These are phyloP conservation scores for Pollenia griseotomentosa DNA, from an alignment of 2,888 invertebrate species.

Conservation along the genomic window DNA sequence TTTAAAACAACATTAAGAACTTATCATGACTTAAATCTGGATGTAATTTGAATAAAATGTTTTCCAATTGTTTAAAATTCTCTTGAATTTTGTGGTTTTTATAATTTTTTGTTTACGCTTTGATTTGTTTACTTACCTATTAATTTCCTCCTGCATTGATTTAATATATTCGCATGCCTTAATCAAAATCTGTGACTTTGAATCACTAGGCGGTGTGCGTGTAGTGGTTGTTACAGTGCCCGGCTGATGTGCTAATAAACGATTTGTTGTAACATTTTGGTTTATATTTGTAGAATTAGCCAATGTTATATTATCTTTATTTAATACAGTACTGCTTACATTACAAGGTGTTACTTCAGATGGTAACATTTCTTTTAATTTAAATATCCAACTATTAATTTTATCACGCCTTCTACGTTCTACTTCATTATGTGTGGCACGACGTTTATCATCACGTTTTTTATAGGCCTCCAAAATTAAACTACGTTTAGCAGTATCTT, in stretches of 20 bases:
- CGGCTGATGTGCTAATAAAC: conserved; percentile 37
- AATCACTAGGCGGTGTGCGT: conserved; percentile 87
- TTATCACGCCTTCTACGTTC: conserved; percentile 96
- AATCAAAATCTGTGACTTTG: conserved; percentile 97
- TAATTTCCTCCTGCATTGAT: conserved; percentile 91
- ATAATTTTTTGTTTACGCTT: not conserved
- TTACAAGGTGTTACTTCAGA: conserved; percentile 78
- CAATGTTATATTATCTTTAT: conserved; percentile 25
- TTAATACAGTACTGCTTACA: not conserved
- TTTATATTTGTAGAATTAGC: not conserved
- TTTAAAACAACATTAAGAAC: too few species aligned
- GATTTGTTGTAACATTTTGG: conserved; percentile 35
- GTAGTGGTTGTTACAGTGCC: conserved; percentile 58
- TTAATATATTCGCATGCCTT: conserved; percentile 98
- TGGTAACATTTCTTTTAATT: conserved; percentile 95
- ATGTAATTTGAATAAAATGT: too few species aligned
- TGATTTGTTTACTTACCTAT: conserved; percentile 85
- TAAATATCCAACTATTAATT: conserved; percentile 98
- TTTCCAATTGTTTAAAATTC: not conserved
- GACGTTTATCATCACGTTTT: conserved; percentile 92
- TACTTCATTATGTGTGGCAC: conserved; percentile 98
- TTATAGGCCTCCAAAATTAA: conserved; percentile 80
- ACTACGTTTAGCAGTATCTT: conserved; percentile 76
- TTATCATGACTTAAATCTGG: too few species aligned
- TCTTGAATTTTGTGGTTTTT: not conserved